Evolutionary conservation across 23 tunicate species (phyloP), one percentile per base, ranked within the genome.

Genomic region (Oikopleura dioica): DNA sequence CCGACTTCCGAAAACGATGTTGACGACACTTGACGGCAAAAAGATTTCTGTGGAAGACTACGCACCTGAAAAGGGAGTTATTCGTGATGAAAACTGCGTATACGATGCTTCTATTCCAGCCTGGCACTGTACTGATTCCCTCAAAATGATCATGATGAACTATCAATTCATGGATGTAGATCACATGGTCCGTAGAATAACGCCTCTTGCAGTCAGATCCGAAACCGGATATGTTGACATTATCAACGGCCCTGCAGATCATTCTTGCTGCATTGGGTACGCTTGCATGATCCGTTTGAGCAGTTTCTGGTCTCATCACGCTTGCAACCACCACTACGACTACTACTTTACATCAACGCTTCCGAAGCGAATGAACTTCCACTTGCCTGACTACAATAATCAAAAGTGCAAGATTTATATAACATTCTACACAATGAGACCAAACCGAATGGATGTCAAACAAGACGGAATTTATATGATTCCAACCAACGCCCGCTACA

Each of bases 161-260:
- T 63, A 63, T 63, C 72, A 63, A 28, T 63, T 63, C 72, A 63
- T 63, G 72, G 72, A 63, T 63, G 72, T 63, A 23, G 72, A 63
- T 28, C 72, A 63, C 33, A 63, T 63, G 72, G 72, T 63, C 5
- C 29, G 72, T 2, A 24, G 72, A 28, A 12, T 63, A 28, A 63
- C 72, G 4, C 72, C 72, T 28, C 33, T 63, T 23, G 72, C 72
- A 2, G 26, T 63, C 26, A 23, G 72, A 28, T 63, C 72, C 2
- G 72, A 63, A 16, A 63, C 29, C 72, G 72, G 72, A 21, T 63
- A 63, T 63, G 26, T 63, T 63, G 72, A 63, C 26, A 63, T 63
- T 63, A 28, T 63, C 5, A 63, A 63, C 33, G 72, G 72, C 2
- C 72, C 72, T 2, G 72, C 72, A 2, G 72, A 63, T 63, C 72